phyloP scores from a whole-genome alignment of 2,113 vertebrate species.

The Dicaeum eximium region DNA sequence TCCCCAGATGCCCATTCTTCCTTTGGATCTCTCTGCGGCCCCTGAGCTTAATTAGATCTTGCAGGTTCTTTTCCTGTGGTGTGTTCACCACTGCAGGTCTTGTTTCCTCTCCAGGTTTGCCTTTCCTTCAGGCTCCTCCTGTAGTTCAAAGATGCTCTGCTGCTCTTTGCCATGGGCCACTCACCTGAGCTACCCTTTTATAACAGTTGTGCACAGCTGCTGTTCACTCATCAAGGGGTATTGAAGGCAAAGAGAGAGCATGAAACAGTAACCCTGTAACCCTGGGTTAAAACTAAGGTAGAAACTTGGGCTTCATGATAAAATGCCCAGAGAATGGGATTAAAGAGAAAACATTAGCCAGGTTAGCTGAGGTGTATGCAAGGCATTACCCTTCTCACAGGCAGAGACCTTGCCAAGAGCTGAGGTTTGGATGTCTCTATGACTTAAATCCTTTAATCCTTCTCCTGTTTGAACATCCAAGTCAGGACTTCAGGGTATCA shows the following conservation, averaged over 20 bases:
- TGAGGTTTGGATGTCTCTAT: neutral
- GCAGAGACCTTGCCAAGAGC: neutral
- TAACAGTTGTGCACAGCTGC: neutral
- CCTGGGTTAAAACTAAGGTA: neutral
- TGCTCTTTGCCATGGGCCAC: neutral
- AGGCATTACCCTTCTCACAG: neutral
- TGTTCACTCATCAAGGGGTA: neutral
- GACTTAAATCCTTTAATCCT: neutral
- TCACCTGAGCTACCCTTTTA: neutral
- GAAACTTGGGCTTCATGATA: neutral
- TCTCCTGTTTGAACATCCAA: neutral
- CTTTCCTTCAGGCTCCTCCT: neutral
- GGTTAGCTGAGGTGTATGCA: neutral
- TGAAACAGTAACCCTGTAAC: neutral
- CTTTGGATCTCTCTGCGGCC: neutral
- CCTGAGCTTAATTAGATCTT: neutral
- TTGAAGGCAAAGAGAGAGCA: neutral
- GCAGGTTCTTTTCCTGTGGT: neutral
- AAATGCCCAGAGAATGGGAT: neutral
- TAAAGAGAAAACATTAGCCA: neutral
- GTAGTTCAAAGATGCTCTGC: neutral
- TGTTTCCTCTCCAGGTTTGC: neutral
- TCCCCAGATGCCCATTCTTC: neutral
- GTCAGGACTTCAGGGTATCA: neutral
- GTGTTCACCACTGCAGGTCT: neutral